Conservation (phyloP, 2,888 invertebrate species). For the Apamea anceps region DNA sequence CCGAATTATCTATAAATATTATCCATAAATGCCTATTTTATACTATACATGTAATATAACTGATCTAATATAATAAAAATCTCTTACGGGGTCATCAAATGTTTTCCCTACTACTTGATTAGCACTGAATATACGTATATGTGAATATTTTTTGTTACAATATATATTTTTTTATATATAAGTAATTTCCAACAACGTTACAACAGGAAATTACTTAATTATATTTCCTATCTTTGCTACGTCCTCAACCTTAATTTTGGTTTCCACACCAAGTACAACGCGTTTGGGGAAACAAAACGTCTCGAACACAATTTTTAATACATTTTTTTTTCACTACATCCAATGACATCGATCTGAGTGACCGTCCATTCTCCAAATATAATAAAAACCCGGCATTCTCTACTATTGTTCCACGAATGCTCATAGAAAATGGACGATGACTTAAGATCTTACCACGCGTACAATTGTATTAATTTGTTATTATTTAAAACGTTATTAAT, state of each 20-base stretch:
- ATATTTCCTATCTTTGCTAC: constrained; percentile 55
- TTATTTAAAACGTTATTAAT: constrained; percentile 90
- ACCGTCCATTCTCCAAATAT: constrained; percentile 76
- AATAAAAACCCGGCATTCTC: constrained; percentile 81
- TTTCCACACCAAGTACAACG: constrained; percentile 85
- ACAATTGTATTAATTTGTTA: constrained; percentile 89
- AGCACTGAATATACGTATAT: constrained; percentile 64
- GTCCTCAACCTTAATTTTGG: constrained; percentile 40
- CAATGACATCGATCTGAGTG: constrained; percentile 76
- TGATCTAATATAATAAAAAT: constrained; percentile 58
- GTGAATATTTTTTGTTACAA: constrained; percentile 51
- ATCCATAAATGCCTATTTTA: constrained; percentile 45
- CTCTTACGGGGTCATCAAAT: constrained; percentile 56
- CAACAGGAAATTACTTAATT: constrained; percentile 57
- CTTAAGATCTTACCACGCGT: constrained; percentile 82
- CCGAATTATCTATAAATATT: constrained; percentile 34
- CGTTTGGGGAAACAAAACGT: constrained; percentile 76
- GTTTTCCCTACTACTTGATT: constrained; percentile 54
- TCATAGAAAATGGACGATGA: constrained; percentile 75
- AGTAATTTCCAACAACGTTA: constrained; percentile 67
- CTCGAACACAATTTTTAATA: constrained; percentile 85
- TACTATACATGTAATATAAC: constrained; percentile 57
- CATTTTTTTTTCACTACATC: constrained; percentile 85
- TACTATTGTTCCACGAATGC: constrained; percentile 80
- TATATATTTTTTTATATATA: constrained; percentile 59